A percentile compares a stretch with the other conserved stretches of the same genome.
Evolutionary conservation across 2,888 invertebrate species (phyloP).

Genomic region (Hylaea fasciaria): DNA sequence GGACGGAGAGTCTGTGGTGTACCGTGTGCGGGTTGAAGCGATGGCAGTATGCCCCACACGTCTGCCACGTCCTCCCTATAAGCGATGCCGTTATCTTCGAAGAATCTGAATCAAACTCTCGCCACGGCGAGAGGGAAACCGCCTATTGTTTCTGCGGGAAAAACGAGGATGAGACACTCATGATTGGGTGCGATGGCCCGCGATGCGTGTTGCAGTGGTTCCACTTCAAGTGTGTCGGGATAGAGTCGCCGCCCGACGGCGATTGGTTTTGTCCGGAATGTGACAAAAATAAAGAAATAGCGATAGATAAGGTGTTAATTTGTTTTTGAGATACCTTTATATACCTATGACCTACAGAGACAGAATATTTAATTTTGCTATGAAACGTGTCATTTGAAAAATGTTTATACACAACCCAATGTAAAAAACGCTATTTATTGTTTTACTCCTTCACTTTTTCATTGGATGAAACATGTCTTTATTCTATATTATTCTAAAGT

Average conservation of each 20-base stretch:
- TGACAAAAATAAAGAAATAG: conserved; percentile 29
- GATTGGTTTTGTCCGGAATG: conserved; percentile 69
- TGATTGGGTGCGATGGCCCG: conserved; percentile 71
- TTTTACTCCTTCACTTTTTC: too few relatives aligned
- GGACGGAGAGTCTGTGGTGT: conserved; percentile 66
- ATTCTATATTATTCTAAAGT: too few relatives aligned
- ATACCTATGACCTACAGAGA: too few relatives aligned
- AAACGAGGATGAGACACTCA: conserved; percentile 52
- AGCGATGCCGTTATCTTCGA: conserved; percentile 44
- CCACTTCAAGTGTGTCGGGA: conserved; percentile 68
- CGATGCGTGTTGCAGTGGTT: conserved; percentile 64
- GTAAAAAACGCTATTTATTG: too few relatives aligned
- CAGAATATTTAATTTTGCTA: too few relatives aligned
- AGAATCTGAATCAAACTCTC: conserved; percentile 36
- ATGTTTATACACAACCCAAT: too few relatives aligned
- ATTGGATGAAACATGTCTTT: too few relatives aligned
- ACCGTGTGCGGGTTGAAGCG: conserved; percentile 57
- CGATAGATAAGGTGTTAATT: background rate
- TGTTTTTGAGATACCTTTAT: too few relatives aligned
- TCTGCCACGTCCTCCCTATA: conserved; percentile 65
- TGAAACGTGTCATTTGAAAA: too few relatives aligned
- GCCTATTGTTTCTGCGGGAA: conserved; percentile 65
- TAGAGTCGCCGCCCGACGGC: conserved; percentile 60
- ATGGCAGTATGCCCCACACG: conserved; percentile 65
- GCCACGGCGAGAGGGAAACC: conserved; percentile 45